Base-by-base conservation (phyloP, 2,113 vertebrate species). In the Ramphastos sulfuratus region DNA sequence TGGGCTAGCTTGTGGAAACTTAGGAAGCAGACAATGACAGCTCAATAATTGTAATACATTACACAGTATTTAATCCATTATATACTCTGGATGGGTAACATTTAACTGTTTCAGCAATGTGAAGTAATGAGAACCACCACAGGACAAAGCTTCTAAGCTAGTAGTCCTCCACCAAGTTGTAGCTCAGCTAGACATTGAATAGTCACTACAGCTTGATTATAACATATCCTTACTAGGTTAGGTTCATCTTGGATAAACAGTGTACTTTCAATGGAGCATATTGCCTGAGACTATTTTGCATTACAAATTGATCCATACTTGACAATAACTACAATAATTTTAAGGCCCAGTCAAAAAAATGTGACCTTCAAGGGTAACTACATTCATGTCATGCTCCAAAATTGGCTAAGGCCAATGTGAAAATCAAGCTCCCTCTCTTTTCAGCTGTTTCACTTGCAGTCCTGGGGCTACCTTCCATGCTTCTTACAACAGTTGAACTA, bases 381-480 rank as follows among this genome's bases (percentile, higher is more conserved):
- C 10, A 3, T 82, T 79, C 66, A 6, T 20, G 9, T 44, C 39
- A 31, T 13, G 33, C 16, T 54, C 69, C 67, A 48, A 73, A 91
- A 66, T 71, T 25, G 77, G 30, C 35, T 66, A 39, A n/a, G n/a
- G n/a, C 18, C 2, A 42, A 20, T 33, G 27, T 24, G 31, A 87
- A 72, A 63, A 93, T 33, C 54, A 16, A 59, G 18, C 25, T 77
- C 11, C 20, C 11, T 54, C 30, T 56, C 24, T 24, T 44, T 42
- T 35, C 19, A 56, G 48, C 31, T 18, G 3, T 66, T 82, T 64
- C 4, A 15, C 44, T 27, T 19, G 1, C 25, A 10, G 30, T 24
- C 6, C 14, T 12, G 48, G 8, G 42, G 30, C 71, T 65, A 8
- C 27, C 9, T 39, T 48, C 42, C 4, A 0, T 1, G 0, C 61